Percentiles rank a stretch among this genome's conserved stretches.
These are phyloP conservation scores for Olivierus martensii DNA, from an alignment of 1,140 invertebrate genomes.

Conservation along the genomic window DNA sequence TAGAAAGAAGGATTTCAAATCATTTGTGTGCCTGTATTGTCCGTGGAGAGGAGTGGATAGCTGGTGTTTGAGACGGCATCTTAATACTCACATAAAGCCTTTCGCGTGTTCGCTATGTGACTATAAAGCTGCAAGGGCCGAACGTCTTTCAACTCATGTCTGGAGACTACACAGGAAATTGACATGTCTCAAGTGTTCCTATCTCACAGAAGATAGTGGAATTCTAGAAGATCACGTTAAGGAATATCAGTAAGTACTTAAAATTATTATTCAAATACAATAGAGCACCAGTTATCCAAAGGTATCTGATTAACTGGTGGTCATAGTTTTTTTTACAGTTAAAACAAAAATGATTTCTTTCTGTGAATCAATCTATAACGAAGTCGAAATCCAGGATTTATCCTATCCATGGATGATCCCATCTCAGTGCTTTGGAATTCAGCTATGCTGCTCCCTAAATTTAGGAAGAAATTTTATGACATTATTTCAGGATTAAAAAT, in stretches of 20 bases:
- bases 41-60: slow-evolving; percentile 84
- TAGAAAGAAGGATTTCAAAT: slow-evolving; percentile 26
- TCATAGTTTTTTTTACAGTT: too few species aligned
- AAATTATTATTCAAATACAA: too few species aligned
- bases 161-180: slow-evolving; percentile 80
- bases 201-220: slow-evolving; percentile 60
- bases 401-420: too few species aligned
- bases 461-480: too few species aligned
- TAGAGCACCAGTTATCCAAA: too few species aligned
- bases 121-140: slow-evolving; percentile 75
- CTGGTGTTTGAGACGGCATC: slow-evolving; percentile 78
- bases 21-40: slow-evolving; percentile 73
- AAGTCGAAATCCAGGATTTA: too few species aligned
- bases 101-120: slow-evolving; percentile 77
- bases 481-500: too few species aligned
- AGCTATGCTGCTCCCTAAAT: too few species aligned
- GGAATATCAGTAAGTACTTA: slow-evolving; percentile 38
- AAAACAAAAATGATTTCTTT: too few species aligned
- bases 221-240: slow-evolving; percentile 58
- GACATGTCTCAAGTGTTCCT: slow-evolving; percentile 71
- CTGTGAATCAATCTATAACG: too few species aligned
- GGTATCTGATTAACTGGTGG: too few species aligned
- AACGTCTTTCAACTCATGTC: slow-evolving; percentile 71
- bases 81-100: slow-evolving; percentile 82
- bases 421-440: too few species aligned